Base-by-base conservation (phyloP, 2,797 vertebrate genomes). In the Valencia hispanica region DNA sequence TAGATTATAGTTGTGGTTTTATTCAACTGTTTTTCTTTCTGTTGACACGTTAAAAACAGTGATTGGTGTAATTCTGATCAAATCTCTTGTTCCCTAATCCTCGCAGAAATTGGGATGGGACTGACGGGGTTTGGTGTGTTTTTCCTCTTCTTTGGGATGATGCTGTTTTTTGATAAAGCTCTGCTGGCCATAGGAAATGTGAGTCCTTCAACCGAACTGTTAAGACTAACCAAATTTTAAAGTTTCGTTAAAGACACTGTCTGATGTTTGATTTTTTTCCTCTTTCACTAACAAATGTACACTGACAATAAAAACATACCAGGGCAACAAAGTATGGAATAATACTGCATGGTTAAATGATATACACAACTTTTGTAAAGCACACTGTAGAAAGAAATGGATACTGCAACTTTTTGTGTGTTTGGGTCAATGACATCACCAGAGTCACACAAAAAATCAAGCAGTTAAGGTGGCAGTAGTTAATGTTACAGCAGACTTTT, bases 91-190 rank as follows among this genome's bases (percentile, higher is more conserved):
- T 41, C 75, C 25, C 71, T 68, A 3, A 47, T 50, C 1, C 73
- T 22, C 20, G 3, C 88, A 94, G 93, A 94, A 48, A 93, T 94
- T 18, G 93, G 93, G 43, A 94, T 94, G 92, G 93, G 93, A n/a
- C 86, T 94, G 83, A 93, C 93, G 0, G 94, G 89, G 5, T 92
- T 94, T 20, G 94, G 94, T 11, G 91, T 95, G 53, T 93, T 93
- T 74, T 90, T 90, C 55, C 82, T 93, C 36, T 82, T 91, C 77
- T 93, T 93, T 50, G 86, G 90, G 18, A 87, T 93, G 93, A 87
- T 94, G 91, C 93, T 93, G 84, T 95, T 95, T 84, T 95, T 90
- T 74, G 90, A 93, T 61, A 93, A 87, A 80, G 82, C 87, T 73
- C 88, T 91, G 20, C 87, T 89, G 7, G 90, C 91, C 66, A 93